Base-by-base conservation (phyloP, 2,113 vertebrate genomes). In the Amphiprion percula region DNA sequence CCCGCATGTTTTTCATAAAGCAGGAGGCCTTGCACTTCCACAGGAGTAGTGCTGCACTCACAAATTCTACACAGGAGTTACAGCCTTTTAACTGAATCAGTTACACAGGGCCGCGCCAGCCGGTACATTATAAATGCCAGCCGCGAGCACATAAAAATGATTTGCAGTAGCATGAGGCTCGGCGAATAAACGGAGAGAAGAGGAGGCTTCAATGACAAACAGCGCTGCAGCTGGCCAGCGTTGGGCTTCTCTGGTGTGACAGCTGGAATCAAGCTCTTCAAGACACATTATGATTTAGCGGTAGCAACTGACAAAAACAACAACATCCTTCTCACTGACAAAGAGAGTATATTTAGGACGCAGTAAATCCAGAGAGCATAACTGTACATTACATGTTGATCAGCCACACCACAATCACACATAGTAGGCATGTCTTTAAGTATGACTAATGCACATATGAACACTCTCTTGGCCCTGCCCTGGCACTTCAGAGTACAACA, bases 131-230 rank as follows among this genome's bases (percentile, higher is more conserved):
- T n/a, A 55, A 41, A 78, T 61, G 76, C 47, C 79, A 76, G 82
- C 21, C 54, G 33, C 7, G 15, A 17, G 65, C 52, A 60, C 66
- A 70, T 83, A 82, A 86, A 88, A 88, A 79, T 90, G 77, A 92
- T 89, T 90, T 91, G 55, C 46, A 9, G 71, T 14, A 2, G 52
- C n/a, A 12, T 21, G 24, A 59, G 10, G 53, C 46, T 33, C 10
- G 11, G 64, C 56, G 21, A 60, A n/a, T 19, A 54, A 33, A 71
- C 24, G 77, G 21, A 68, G 75, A 26, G 53, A 44, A 74, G 70
- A 39, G 44, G 60, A 21, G 60, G 72, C 33, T 56, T 65, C 59
- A 3, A 11, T 80, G 47, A 68, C 49, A 37, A 77, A 49, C 17
- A 37, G 53, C 14, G 2, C 39, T 55, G 21, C 76, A 10, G 72